Evolutionary conservation across 2,888 invertebrate genomes (phyloP).

Genomic region (Blomia tropicalis): DNA sequence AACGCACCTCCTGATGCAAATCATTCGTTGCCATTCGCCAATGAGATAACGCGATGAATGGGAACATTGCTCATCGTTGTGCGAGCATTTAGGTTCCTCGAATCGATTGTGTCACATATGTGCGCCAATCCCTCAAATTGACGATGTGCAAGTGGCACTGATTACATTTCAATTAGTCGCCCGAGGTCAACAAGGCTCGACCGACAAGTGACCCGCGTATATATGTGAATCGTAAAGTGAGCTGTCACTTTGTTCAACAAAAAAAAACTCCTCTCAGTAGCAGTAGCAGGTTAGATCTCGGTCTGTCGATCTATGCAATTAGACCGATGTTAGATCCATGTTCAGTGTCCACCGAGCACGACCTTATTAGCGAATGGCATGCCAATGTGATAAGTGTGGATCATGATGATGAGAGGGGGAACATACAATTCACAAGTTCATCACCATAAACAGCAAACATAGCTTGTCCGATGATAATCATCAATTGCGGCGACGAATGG

Average conservation of each 20-base stretch:
- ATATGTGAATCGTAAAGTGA: no score
- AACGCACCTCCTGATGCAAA: neutral
- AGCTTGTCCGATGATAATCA: slow-evolving; percentile 11
- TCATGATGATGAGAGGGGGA: no score
- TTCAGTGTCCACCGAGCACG: neutral
- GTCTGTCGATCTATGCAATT: neutral
- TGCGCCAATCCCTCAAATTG: neutral
- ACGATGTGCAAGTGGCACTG: neutral
- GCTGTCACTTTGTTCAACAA: no score
- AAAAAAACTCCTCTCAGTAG: no score
- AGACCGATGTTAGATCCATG: neutral
- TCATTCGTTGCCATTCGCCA: neutral
- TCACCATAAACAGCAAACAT: no score
- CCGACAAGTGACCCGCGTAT: no score
- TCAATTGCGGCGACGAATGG: neutral
- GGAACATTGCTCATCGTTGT: neutral
- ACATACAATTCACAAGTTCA: slow-evolving; percentile 8
- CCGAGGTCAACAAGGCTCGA: no score
- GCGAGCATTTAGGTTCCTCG: neutral
- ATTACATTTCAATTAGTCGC: neutral
- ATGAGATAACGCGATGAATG: neutral
- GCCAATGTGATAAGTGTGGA: no score
- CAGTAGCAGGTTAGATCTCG: neutral
- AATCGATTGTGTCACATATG: no score
- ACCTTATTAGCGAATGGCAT: no score